phyloP scores from a whole-genome alignment of 2,888 invertebrate species.

The Phragmatobia fuliginosa region DNA sequence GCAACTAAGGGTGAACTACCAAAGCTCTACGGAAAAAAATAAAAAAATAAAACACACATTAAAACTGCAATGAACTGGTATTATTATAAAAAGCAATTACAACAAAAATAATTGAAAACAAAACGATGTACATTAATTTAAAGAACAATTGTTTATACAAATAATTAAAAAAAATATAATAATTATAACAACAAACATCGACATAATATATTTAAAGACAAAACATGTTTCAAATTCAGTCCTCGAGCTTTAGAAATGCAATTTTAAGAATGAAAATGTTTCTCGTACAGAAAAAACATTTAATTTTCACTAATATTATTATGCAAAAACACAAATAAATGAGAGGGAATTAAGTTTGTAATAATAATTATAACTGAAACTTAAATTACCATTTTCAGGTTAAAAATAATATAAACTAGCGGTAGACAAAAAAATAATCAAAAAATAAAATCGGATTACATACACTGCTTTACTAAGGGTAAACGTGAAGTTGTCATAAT shows the following conservation, averaged over 20 bases:
- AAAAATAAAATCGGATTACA: slow-evolving; percentile 54
- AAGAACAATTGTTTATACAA: slow-evolving; percentile 91
- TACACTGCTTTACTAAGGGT: slow-evolving; percentile 61
- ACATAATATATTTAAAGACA: slow-evolving; percentile 87
- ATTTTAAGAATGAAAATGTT: slow-evolving; percentile 81
- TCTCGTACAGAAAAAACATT: slow-evolving; percentile 70
- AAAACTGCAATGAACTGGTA: slow-evolving; percentile 91
- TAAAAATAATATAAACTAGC: slow-evolving; percentile 66
- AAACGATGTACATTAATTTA: slow-evolving; percentile 92
- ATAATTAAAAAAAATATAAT: slow-evolving; percentile 89
- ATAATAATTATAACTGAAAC: slow-evolving; percentile 68
- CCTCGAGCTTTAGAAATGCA: slow-evolving; percentile 85
- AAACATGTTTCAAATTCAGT: slow-evolving; percentile 86
- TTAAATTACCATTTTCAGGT: slow-evolving; percentile 72
- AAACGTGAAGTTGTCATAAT: slow-evolving; percentile 81
- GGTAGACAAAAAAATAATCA: slow-evolving; percentile 61
- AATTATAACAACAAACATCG: slow-evolving; percentile 88
- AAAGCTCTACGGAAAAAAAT: slow-evolving; percentile 73
- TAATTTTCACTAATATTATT: slow-evolving; percentile 76
- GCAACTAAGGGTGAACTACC: slow-evolving; percentile 58
- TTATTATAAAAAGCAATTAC: slow-evolving; percentile 92
- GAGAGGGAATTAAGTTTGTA: slow-evolving; percentile 53
- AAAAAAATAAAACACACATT: slow-evolving; percentile 88
- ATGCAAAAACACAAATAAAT: slow-evolving; percentile 77
- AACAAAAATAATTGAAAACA: slow-evolving; percentile 92